Conservation (phyloP, 2,888 invertebrate species). For the Trichopoda pennipes region DNA sequence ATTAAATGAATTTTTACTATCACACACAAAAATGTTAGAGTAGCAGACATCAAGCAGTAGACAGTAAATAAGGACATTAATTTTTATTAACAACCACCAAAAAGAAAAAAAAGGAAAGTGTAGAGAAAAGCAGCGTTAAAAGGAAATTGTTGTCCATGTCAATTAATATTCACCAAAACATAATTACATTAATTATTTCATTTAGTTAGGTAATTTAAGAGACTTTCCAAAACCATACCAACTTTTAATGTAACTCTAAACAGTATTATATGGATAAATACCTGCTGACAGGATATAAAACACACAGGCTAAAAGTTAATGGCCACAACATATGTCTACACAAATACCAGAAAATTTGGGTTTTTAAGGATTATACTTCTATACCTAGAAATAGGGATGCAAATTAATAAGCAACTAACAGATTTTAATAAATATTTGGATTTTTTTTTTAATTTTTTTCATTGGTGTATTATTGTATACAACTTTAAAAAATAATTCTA, state of each 20-base stretch:
- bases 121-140: background rate
- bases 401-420: background rate
- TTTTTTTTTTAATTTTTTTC: no score
- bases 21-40: background rate
- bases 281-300: conserved; percentile 19
- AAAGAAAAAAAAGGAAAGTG: background rate
- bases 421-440: no score
- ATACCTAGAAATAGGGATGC: background rate
- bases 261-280: background rate
- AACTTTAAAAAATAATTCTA: no score
- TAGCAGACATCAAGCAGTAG: conserved; percentile 16
- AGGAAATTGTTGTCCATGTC: conserved; percentile 9
- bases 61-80: conserved; percentile 43
- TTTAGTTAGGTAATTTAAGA: conserved; percentile 8
- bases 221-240: background rate
- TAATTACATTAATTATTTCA: conserved; percentile 58
- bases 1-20: conserved; percentile 32
- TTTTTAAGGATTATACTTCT: conserved; percentile 46
- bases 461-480: no score
- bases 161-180: conserved; percentile 50
- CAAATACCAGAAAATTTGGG: conserved; percentile 60
- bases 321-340: conserved; percentile 19
- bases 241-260: background rate
- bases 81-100: conserved; percentile 29
- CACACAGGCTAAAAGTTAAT: conserved; percentile 3